Conservation (phyloP, 1,140 invertebrate species). For the Polyergus mexicanus region DNA sequence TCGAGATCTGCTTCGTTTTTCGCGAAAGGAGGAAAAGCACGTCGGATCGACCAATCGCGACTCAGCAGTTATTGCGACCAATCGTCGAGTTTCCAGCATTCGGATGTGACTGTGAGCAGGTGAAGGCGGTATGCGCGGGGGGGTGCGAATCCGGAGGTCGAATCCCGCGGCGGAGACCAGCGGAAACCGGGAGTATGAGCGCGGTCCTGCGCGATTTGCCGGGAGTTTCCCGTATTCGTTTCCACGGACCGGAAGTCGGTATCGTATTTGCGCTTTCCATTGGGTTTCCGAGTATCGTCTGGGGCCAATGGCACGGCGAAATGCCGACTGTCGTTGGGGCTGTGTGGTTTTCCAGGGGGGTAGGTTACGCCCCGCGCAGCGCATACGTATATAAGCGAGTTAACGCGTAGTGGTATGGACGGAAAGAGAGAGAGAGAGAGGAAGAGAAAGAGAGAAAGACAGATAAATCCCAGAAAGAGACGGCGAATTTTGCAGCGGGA, state of each 20-base stretch:
- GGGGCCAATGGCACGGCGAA: constrained; percentile 83
- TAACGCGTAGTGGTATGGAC: constrained; percentile 45
- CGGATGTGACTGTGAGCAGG: constrained; percentile 79
- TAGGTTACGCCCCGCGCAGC: constrained; percentile 82
- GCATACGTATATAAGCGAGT: constrained; percentile 66
- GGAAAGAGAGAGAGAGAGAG: constrained; percentile 62
- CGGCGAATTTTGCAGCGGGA: constrained; percentile 64
- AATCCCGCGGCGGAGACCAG: constrained; percentile 52
- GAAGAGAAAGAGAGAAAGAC: constrained; percentile 34
- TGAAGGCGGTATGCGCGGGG: constrained; percentile 51
- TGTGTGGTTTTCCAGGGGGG: constrained; percentile 79
- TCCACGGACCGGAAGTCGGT: constrained; percentile 80
- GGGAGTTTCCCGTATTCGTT: constrained; percentile 81
- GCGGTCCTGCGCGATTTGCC: constrained; percentile 77
- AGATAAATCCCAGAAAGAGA: constrained; percentile 53
- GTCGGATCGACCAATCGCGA: constrained; percentile 69
- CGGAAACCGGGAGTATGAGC: constrained; percentile 36
- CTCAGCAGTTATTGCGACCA: constrained; percentile 63
- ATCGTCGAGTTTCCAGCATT: constrained; percentile 80
- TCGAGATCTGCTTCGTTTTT: constrained; percentile 28
- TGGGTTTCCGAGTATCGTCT: constrained; percentile 84
- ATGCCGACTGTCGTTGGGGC: constrained; percentile 83
- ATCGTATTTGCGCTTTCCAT: constrained; percentile 85
- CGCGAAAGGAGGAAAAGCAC: constrained; percentile 54
- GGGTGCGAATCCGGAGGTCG: constrained; percentile 36